phyloP scores from a whole-genome alignment of 2,113 vertebrate genomes.

The Alces alces region DNA sequence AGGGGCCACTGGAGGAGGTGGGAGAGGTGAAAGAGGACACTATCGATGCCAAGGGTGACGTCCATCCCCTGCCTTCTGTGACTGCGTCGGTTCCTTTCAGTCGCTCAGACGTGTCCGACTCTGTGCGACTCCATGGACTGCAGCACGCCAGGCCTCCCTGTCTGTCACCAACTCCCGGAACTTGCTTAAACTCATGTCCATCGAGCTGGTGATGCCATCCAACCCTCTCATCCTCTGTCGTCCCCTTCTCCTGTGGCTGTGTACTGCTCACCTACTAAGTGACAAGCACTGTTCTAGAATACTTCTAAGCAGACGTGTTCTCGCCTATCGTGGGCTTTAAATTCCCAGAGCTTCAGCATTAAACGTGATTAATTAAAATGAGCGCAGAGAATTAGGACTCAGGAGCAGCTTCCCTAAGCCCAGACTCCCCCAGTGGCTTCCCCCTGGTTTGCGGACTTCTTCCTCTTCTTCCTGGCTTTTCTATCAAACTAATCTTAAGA shows the following conservation, averaged over 20 bases:
- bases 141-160: not conserved
- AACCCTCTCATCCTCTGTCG: not conserved
- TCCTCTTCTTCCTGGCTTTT: conserved; percentile 2
- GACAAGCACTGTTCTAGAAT: not conserved
- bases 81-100: not conserved
- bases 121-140: not conserved
- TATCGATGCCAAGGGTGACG: not conserved
- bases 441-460: not conserved
- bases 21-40: not conserved
- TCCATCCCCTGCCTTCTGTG: not conserved
- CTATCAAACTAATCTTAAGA: conserved; percentile 27
- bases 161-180: not conserved
- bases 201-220: not conserved
- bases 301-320: not conserved
- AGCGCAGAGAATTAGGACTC: not conserved
- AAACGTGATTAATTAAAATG: conserved; percentile 21
- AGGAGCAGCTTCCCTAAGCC: not conserved
- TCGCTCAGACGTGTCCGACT: rapidly evolving
- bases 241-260: not conserved
- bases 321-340: not conserved
- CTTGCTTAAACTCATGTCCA: not conserved
- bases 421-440: not conserved
- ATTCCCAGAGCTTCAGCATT: not conserved
- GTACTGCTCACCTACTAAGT: not conserved
- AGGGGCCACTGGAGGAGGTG: not conserved